Evolutionary conservation across 1,140 invertebrate genomes (phyloP).

Genomic region (Dendroctonus valens): DNA sequence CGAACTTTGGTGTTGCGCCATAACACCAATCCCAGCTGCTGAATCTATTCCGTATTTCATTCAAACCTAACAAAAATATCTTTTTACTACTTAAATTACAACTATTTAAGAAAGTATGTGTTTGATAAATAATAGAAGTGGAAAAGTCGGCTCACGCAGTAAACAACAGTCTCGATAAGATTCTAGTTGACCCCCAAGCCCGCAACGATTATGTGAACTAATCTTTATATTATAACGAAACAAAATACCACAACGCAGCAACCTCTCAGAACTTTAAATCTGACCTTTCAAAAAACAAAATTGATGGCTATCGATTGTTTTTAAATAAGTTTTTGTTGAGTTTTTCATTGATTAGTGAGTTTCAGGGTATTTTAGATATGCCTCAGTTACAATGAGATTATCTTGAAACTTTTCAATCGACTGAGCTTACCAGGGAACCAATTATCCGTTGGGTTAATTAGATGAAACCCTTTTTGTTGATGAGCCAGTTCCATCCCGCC

Average conservation of each 20-base stretch:
- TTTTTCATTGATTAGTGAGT: too few species aligned
- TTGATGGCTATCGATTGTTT: not conserved
- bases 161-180: slow-evolving; percentile 5
- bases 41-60: slow-evolving; percentile 63
- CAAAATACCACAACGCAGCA: not conserved
- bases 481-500: slow-evolving; percentile 65
- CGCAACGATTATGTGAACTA: too few species aligned
- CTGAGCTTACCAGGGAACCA: slow-evolving; percentile 76
- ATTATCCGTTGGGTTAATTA: slow-evolving; percentile 81
- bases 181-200: too few species aligned
- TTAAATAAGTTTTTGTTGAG: not conserved
- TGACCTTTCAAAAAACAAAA: not conserved
- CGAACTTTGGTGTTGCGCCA: slow-evolving; percentile 86
- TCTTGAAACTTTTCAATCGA: not conserved
- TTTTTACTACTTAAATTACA: not conserved
- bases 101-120: not conserved
- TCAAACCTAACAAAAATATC: slow-evolving; percentile 59
- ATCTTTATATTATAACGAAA: not conserved
- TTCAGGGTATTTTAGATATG: too few species aligned
- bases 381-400: not conserved
- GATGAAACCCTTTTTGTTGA: slow-evolving; percentile 75
- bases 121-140: too few species aligned
- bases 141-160: not conserved
- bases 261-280: slow-evolving; percentile 4
- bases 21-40: slow-evolving; percentile 84